phyloP scores from a whole-genome alignment of 2,888 invertebrate species.

The Troilus luridus region DNA sequence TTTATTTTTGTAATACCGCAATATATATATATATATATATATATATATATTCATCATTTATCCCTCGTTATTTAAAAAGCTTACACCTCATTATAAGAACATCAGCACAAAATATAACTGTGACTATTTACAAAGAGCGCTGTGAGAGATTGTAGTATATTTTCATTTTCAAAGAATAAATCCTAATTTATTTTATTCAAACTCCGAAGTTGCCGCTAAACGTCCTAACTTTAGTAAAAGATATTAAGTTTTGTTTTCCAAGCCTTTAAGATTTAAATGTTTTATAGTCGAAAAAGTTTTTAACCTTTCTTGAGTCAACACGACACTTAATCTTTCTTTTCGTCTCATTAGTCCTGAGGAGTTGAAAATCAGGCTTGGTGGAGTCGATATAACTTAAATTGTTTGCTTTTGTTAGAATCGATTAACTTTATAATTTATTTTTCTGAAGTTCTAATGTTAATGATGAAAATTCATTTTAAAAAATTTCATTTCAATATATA shows the following conservation, averaged over 20 bases:
- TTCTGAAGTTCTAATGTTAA: no score
- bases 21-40: no score
- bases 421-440: not conserved
- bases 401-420: not conserved
- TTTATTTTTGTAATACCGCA: no score
- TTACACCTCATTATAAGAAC: no score
- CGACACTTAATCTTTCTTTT: not conserved
- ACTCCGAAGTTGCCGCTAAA: not conserved
- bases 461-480: no score
- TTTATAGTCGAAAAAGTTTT: not conserved
- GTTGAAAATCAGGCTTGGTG: not conserved
- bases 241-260: not conserved
- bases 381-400: not conserved
- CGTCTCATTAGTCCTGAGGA: not conserved
- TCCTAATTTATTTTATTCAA: not conserved
- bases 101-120: no score
- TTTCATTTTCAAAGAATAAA: not conserved
- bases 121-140: no score
- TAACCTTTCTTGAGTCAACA: conserved; percentile 4
- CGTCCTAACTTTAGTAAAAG: not conserved
- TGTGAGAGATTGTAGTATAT: no score
- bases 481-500: no score
- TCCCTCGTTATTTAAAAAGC: no score
- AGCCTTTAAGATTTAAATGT: not conserved
- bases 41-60: no score